Conservation (phyloP, 23 tunicate species). For the Pegea sp. region DNA sequence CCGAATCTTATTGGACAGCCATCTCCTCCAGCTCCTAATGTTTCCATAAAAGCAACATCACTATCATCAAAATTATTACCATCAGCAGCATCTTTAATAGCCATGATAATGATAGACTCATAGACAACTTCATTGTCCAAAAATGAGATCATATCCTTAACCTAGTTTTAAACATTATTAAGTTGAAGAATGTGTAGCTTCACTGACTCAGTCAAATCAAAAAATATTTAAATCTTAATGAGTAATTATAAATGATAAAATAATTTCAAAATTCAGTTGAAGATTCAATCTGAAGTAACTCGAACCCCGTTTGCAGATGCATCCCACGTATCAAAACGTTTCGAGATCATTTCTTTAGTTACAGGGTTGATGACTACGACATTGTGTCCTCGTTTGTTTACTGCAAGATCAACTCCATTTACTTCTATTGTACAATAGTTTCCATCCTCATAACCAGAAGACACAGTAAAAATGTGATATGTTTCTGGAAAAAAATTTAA, state of each 20-base stretch:
- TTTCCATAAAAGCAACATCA: constrained; percentile 77
- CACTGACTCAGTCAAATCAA: not conserved
- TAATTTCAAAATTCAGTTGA: not conserved
- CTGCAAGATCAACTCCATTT: constrained; percentile 32
- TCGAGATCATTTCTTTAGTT: constrained; percentile 12
- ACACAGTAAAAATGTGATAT: constrained; percentile 24
- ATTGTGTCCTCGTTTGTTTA: constrained; percentile 43
- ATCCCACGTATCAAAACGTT: constrained; percentile 32
- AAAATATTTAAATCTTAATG: too few relatives aligned
- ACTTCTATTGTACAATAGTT: constrained; percentile 32
- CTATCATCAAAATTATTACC: constrained; percentile 33
- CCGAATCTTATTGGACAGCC: constrained; percentile 29
- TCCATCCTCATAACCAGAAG: constrained; percentile 83
- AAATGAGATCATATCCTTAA: constrained; percentile 19
- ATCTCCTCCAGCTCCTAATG: constrained; percentile 59
- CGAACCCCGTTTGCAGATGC: not conserved
- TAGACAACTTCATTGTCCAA: constrained; percentile 32
- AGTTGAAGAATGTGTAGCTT: not conserved
- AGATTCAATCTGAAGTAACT: too few relatives aligned
- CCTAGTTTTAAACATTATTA: constrained; percentile 8
- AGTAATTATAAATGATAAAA: too few relatives aligned
- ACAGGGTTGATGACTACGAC: constrained; percentile 35
- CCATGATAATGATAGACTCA: constrained; percentile 53
- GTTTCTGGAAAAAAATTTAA: constrained; percentile 8
- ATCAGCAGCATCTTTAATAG: constrained; percentile 30